These are phyloP conservation scores for Oreotrochilus melanogaster DNA, from an alignment of 2,113 vertebrate genomes.

Conservation along the genomic window DNA sequence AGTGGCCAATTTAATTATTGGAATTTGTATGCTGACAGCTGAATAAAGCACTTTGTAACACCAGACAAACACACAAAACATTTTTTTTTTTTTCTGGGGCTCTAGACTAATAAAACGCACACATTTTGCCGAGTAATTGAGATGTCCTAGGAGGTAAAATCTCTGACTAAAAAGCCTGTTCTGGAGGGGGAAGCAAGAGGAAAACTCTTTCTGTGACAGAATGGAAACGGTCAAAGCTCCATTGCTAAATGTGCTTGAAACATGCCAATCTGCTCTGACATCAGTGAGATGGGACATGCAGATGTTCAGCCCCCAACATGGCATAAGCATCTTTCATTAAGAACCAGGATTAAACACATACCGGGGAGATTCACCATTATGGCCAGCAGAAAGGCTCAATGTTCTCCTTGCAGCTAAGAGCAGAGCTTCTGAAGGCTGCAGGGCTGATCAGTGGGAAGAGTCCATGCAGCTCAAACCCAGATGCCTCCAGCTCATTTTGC, in stretches of 20 bases:
- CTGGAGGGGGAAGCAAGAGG: background rate
- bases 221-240: background rate
- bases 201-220: background rate
- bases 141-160: background rate
- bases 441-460: rapidly evolving
- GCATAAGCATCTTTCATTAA: background rate
- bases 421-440: background rate
- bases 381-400: background rate
- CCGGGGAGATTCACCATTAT: background rate
- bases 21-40: slow-evolving; percentile 58
- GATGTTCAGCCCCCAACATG: rapidly evolving
- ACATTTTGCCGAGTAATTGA: background rate
- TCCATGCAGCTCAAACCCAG: background rate
- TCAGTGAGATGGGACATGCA: rapidly evolving
- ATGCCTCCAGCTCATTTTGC: background rate
- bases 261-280: background rate
- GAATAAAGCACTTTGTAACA: background rate
- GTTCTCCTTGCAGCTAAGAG: background rate
- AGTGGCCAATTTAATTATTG: slow-evolving; percentile 91
- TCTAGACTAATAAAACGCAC: background rate
- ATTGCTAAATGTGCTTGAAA: background rate
- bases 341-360: background rate
- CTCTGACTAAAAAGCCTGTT: background rate
- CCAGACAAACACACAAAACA: rapidly evolving
- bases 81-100: background rate